A percentile compares a stretch with the other conserved stretches of the same genome.
Conservation (phyloP, 1,140 invertebrate species). For the Teleopsis dalmanni region DNA sequence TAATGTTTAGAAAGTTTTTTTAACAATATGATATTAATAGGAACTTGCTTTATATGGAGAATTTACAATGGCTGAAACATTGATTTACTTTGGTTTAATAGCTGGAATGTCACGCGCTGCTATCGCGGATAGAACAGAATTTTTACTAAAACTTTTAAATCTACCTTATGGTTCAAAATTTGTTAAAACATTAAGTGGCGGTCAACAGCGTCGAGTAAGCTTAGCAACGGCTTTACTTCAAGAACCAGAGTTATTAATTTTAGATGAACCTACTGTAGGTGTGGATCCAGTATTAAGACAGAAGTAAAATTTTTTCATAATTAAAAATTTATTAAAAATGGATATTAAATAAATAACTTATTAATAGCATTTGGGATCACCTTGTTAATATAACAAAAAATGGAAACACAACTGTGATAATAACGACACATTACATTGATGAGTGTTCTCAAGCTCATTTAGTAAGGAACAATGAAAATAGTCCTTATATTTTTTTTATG, state of each 20-base stretch:
- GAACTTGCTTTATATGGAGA: slow-evolving; percentile 87
- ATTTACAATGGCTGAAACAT: slow-evolving; percentile 83
- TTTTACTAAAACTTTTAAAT: slow-evolving; percentile 70
- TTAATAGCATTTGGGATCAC: slow-evolving; percentile 86
- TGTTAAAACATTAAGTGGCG: slow-evolving; percentile 81
- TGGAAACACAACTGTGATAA: slow-evolving; percentile 86
- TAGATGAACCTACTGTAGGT: slow-evolving; percentile 92
- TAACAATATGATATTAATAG: slow-evolving; percentile 41
- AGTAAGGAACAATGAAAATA: no score
- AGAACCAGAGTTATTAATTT: slow-evolving; percentile 81
- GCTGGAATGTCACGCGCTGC: slow-evolving; percentile 67
- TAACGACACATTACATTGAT: slow-evolving; percentile 97
- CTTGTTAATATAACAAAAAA: slow-evolving; percentile 79
- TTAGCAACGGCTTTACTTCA: slow-evolving; percentile 80
- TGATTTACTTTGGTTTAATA: slow-evolving; percentile 86
- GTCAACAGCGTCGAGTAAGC: slow-evolving; percentile 82
- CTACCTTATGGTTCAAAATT: slow-evolving; percentile 60
- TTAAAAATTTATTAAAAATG: no score
- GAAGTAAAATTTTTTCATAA: no score
- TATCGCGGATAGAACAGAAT: slow-evolving; percentile 70
- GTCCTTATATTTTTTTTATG: background rate
- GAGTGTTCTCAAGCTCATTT: slow-evolving; percentile 85
- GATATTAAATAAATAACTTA: slow-evolving; percentile 8
- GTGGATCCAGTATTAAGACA: slow-evolving; percentile 89
- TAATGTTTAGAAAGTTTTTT: background rate